Percentiles rank a stretch among this genome's conserved stretches.
Evolutionary conservation across 2,888 invertebrate species (phyloP).

Genomic region (Falcaria lacertinaria): DNA sequence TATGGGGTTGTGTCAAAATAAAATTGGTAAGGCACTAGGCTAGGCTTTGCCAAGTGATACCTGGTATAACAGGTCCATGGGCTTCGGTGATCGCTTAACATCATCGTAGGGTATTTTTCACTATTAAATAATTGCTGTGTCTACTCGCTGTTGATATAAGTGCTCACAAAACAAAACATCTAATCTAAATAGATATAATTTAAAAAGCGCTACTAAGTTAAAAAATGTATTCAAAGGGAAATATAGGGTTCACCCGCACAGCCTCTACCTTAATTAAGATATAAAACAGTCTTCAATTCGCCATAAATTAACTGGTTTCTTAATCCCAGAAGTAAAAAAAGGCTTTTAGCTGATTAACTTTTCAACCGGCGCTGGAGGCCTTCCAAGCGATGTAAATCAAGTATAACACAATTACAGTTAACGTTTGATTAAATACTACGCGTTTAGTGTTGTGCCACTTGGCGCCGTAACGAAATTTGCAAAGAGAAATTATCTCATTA

Average conservation of each 20-base stretch:
- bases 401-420: slow-evolving; percentile 66
- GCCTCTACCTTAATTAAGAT: slow-evolving; percentile 45
- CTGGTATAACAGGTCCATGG: no score
- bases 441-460: slow-evolving; percentile 19
- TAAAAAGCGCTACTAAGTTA: background rate
- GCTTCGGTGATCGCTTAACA: no score
- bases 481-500: background rate
- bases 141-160: no score
- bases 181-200: no score
- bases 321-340: slow-evolving; percentile 57
- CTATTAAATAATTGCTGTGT: no score
- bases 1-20: no score
- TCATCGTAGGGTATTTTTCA: no score
- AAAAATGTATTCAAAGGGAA: background rate
- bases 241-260: background rate
- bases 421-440: slow-evolving; percentile 53
- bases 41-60: no score
- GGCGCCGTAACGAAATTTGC: slow-evolving; percentile 9
- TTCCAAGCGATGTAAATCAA: slow-evolving; percentile 65
- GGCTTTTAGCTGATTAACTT: slow-evolving; percentile 76
- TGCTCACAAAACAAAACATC: no score
- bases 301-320: slow-evolving; percentile 67
- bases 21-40: no score
- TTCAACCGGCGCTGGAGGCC: slow-evolving; percentile 61
- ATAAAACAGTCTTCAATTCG: slow-evolving; percentile 50